Evolutionary conservation across 2,888 invertebrate genomes (phyloP), one percentile per base, ranked within the genome.

Genomic region (Eristalinus aeneus): DNA sequence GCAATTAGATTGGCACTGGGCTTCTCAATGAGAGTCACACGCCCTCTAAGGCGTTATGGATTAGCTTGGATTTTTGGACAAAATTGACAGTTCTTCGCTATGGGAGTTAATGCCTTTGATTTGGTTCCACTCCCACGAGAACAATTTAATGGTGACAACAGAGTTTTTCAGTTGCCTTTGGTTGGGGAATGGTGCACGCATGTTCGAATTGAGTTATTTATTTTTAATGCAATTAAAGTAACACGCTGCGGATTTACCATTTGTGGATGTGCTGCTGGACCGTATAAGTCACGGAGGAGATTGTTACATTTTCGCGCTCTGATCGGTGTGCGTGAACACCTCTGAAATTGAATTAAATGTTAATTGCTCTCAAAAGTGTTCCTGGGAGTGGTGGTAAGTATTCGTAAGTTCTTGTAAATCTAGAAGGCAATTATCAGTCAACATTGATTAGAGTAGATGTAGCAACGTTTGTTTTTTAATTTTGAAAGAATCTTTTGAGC

Each of bases 11-110:
- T 75, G 77, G 56, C 34, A 56, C 23, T 56, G 56, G 56, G 4
- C 56, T 56, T 32, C 71, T 56, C 82, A 82, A 86, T 86, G 71
- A 82, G 69, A 76, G 65, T 76, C 85, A 68, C 81, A 76, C 73
- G 74, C 81, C 76, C 81, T 76, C 67, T 80, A 63, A 65, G 80
- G 81, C 81, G 39, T 73, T 65, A 56, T 46, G n/a, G 67, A 76
- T 76, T 76, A 72, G 61, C 36, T 68, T 80, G 23, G 46, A 31
- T 61, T 73, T 81, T 81, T 76, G 71, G 77, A 0, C 60, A 77
- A 64, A 65, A 80, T 76, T 72, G 63, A 71, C 72, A 22, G 68
- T 64, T 68, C 58, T 32, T 16, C 20, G 71, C 8, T 16, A 39
- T 60, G 69, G 65, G 36, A 3, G 64, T 4, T 12, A 39, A 8